phyloP scores from a whole-genome alignment of 2,113 vertebrate species.

The Platichthys flesus region DNA sequence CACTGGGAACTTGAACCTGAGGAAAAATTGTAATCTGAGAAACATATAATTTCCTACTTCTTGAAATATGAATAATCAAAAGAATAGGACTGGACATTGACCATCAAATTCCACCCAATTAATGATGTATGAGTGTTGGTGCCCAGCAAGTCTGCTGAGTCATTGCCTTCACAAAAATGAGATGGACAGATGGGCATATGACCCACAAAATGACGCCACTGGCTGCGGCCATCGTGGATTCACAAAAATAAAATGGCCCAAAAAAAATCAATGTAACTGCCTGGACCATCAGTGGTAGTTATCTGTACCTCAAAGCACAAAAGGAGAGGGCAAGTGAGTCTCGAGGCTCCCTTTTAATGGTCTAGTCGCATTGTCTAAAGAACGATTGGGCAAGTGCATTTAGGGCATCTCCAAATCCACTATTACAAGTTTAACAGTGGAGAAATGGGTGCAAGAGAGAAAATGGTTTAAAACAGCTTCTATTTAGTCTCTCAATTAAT shows the following conservation, averaged over 20 bases:
- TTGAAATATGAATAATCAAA: too few relatives aligned
- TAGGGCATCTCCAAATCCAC: not conserved
- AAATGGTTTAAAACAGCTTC: not conserved
- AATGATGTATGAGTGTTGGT: not conserved
- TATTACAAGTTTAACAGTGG: too few relatives aligned
- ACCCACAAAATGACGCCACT: not conserved
- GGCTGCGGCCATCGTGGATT: not conserved
- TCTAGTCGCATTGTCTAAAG: not conserved
- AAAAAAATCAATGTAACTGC: not conserved
- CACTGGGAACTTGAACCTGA: too few relatives aligned
- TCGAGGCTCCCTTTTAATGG: not conserved
- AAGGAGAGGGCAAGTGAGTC: not conserved
- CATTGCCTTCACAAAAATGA: too few relatives aligned
- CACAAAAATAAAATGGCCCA: not conserved
- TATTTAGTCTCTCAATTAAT: not conserved
- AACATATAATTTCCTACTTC: too few relatives aligned
- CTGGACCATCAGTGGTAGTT: not conserved
- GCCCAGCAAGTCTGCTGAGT: not conserved
- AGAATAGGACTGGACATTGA: too few relatives aligned
- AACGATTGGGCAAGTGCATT: not conserved
- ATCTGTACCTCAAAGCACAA: not conserved
- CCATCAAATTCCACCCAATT: too few relatives aligned
- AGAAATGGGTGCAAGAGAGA: not conserved
- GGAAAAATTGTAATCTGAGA: too few relatives aligned
- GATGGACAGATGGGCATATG: not conserved